phyloP scores from a whole-genome alignment of 2,797 vertebrate species.

The Lophotriccus pileatus region DNA sequence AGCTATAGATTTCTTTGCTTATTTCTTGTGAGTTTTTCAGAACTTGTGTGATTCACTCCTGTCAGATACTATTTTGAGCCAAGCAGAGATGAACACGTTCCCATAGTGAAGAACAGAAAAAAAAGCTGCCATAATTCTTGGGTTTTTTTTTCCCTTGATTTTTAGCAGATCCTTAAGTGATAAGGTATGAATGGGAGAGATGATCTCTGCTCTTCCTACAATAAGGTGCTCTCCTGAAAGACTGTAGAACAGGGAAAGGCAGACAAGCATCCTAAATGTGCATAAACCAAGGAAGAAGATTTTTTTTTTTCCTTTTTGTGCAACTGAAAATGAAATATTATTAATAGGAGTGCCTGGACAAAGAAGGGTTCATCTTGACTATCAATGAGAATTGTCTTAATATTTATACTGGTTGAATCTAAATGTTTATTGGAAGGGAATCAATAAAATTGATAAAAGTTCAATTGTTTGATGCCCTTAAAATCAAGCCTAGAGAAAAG shows the following conservation, averaged over 20 bases:
- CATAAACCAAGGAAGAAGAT: not conserved
- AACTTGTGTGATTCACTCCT: conserved; percentile 70
- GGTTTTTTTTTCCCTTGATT: not conserved
- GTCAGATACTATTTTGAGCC: conserved; percentile 73
- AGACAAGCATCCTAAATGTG: not conserved
- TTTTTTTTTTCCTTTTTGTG: not conserved
- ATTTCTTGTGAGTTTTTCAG: conserved; percentile 74
- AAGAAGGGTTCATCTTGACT: not conserved
- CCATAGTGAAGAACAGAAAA: conserved; percentile 28
- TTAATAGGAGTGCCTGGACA: not conserved
- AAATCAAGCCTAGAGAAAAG: not conserved
- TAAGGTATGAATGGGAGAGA: not conserved
- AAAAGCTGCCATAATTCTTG: conserved; percentile 42
- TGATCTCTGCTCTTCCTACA: not conserved
- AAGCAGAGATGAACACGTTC: conserved; percentile 64
- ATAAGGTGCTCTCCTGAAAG: not conserved
- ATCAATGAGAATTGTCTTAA: not conserved
- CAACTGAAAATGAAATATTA: not conserved
- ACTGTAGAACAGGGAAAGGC: not conserved
- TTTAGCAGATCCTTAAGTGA: not conserved
- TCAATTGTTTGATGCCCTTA: not conserved
- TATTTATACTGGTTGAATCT: not conserved
- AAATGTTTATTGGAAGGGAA: not conserved
- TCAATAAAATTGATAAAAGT: fast-evolving
- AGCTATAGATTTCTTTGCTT: conserved; percentile 76